Evolutionary conservation across 2,888 invertebrate genomes (phyloP).

Genomic region (Oeneis ivallda): DNA sequence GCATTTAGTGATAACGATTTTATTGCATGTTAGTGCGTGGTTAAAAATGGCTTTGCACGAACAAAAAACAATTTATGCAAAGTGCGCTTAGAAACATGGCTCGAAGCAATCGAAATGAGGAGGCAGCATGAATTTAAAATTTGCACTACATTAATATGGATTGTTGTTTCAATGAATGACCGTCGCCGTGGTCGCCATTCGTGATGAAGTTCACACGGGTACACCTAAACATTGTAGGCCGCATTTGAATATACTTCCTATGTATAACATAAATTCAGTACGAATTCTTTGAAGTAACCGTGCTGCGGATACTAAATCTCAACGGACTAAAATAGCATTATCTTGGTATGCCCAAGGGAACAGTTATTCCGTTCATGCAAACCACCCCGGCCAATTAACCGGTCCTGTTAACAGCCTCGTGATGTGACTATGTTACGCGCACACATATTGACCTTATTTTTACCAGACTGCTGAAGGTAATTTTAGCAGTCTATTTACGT

Average conservation of each 20-base stretch:
- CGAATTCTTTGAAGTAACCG: slow-evolving; percentile 77
- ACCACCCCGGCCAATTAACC: slow-evolving; percentile 30
- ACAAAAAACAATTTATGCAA: slow-evolving; percentile 76
- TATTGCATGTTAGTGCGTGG: slow-evolving; percentile 64
- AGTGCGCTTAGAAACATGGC: slow-evolving; percentile 75
- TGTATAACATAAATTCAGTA: slow-evolving; percentile 77
- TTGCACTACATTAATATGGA: slow-evolving; percentile 82
- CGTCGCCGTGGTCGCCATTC: slow-evolving; percentile 77
- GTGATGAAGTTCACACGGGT: slow-evolving; percentile 80
- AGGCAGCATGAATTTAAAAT: slow-evolving; percentile 79
- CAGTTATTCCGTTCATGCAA: slow-evolving; percentile 50
- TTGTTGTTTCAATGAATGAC: slow-evolving; percentile 81
- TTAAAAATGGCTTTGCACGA: slow-evolving; percentile 71
- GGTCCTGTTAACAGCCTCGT: slow-evolving; percentile 28
- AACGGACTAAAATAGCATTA: slow-evolving; percentile 69
- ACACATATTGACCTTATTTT: too few species aligned
- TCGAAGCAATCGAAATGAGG: slow-evolving; percentile 72
- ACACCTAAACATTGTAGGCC: slow-evolving; percentile 76
- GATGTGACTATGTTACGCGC: slow-evolving; percentile 20
- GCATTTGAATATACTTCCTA: slow-evolving; percentile 81
- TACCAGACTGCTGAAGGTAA: too few species aligned
- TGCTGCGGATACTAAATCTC: slow-evolving; percentile 73
- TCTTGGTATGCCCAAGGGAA: slow-evolving; percentile 65
- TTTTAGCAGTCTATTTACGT: too few species aligned
- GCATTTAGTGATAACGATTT: slow-evolving; percentile 46